A percentile compares a stretch with the other conserved stretches of the same genome.
These are phyloP conservation scores for Pterocles burchelli DNA, from an alignment of 2,113 vertebrate genomes.

Conservation along the genomic window DNA sequence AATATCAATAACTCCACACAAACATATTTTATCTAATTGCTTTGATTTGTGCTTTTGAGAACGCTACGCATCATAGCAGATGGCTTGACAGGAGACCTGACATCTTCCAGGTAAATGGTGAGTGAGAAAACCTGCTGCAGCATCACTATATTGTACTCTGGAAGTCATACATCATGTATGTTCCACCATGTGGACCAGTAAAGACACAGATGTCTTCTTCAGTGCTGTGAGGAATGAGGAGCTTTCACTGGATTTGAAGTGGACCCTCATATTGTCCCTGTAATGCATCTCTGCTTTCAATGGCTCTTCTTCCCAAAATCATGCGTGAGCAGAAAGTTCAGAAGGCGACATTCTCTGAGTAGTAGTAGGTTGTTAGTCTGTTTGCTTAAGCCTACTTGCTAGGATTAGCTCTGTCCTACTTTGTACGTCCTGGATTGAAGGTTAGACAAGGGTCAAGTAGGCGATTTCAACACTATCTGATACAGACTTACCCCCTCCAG, in stretches of 20 bases:
- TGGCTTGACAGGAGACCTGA: background rate
- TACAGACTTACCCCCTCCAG: constrained; percentile 52
- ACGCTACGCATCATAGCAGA: background rate
- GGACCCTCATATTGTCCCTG: background rate
- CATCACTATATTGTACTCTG: background rate
- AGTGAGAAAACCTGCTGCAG: background rate
- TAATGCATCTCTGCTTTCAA: background rate
- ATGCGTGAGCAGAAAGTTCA: background rate
- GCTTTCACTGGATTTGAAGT: background rate
- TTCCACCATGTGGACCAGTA: background rate
- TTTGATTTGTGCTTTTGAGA: background rate
- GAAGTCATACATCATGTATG: background rate
- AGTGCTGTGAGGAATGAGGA: background rate
- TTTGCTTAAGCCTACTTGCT: constrained; percentile 78
- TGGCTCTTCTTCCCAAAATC: constrained; percentile 9
- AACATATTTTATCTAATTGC: background rate
- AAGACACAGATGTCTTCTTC: background rate
- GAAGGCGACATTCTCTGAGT: constrained; percentile 2
- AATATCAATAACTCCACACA: background rate
- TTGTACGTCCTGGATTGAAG: constrained; percentile 64
- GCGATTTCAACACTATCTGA: constrained; percentile 77
- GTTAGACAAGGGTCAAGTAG: constrained; percentile 79
- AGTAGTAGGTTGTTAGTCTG: constrained; percentile 34
- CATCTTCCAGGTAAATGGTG: background rate
- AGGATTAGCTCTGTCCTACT: constrained; percentile 74